Evolutionary conservation across 2,113 vertebrate genomes (phyloP).

Genomic region (Cromileptes altivelis): DNA sequence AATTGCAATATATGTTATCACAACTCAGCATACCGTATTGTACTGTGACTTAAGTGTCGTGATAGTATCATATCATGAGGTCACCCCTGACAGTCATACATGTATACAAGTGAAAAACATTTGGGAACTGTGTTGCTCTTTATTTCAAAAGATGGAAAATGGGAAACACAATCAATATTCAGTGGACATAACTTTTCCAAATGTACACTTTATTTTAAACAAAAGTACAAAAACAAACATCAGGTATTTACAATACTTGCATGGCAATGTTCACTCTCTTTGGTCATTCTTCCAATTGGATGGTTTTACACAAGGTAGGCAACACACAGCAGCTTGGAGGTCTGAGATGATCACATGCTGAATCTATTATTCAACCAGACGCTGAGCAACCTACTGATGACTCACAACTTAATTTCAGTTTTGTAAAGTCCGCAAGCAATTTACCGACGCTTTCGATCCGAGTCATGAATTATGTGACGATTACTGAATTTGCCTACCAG

Average conservation of each 20-base stretch:
- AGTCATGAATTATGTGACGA: constrained; percentile 44
- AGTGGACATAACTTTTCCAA: constrained; percentile 79
- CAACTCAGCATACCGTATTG: too few species aligned
- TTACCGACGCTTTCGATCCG: constrained; percentile 53
- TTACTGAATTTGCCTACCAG: constrained; percentile 62
- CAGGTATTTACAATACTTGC: constrained; percentile 96
- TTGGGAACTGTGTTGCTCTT: constrained; percentile 1
- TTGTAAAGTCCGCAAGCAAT: constrained; percentile 70
- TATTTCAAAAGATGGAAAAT: constrained; percentile 39
- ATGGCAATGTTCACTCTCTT: constrained; percentile 90
- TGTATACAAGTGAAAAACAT: neutral
- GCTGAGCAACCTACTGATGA: constrained; percentile 61
- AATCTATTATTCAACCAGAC: constrained; percentile 69
- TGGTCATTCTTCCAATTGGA: constrained; percentile 93
- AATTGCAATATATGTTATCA: too few species aligned
- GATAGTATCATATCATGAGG: too few species aligned
- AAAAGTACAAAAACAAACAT: constrained; percentile 92
- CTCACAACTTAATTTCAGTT: constrained; percentile 54
- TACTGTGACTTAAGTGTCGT: too few species aligned
- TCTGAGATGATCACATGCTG: constrained; percentile 72
- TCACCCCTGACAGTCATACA: too few species aligned
- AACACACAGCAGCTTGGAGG: constrained; percentile 65
- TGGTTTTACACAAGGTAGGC: constrained; percentile 69
- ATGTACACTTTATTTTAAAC: constrained; percentile 96
- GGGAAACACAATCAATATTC: constrained; percentile 48